A percentile compares a stretch with the other conserved stretches of the same genome.
Evolutionary conservation across 1,140 invertebrate genomes (phyloP).

Genomic region (Acromyrmex echinatior): DNA sequence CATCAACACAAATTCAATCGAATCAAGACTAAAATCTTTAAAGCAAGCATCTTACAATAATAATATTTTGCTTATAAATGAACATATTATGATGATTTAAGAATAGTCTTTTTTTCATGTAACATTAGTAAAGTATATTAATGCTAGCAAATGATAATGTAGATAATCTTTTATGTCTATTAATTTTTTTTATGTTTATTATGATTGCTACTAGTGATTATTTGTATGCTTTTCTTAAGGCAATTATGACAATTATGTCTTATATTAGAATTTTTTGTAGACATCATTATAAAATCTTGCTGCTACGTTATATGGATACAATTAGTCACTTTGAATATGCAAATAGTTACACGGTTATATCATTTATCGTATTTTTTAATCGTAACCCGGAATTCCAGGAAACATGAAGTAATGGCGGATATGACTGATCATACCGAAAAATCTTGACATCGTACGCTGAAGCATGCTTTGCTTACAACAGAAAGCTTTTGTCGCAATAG

Average conservation of each 20-base stretch:
- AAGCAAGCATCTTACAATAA: no score
- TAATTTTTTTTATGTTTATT: no score
- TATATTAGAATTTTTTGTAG: not conserved
- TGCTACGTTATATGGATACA: no score
- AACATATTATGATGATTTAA: no score
- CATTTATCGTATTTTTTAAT: conserved; percentile 28
- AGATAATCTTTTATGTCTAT: not conserved
- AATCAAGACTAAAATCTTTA: no score
- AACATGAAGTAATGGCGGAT: conserved; percentile 42
- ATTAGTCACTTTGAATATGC: conserved; percentile 21
- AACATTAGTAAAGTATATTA: not conserved
- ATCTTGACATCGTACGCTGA: not conserved
- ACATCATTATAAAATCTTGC: not conserved
- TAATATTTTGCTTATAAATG: no score
- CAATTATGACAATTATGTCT: not conserved
- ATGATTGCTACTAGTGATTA: not conserved
- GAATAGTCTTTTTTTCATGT: no score
- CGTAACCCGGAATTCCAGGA: conserved; percentile 20
- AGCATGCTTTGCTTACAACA: not conserved
- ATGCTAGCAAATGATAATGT: not conserved
- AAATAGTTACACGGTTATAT: conserved; percentile 20
- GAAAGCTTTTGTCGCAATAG: not conserved
- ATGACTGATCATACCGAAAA: conserved; percentile 45
- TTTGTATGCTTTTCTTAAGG: not conserved
- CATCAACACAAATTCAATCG: not conserved